Evolutionary conservation across 1,140 invertebrate species (phyloP), one percentile per base, ranked within the genome.

Genomic region (Lycorma delicatula): DNA sequence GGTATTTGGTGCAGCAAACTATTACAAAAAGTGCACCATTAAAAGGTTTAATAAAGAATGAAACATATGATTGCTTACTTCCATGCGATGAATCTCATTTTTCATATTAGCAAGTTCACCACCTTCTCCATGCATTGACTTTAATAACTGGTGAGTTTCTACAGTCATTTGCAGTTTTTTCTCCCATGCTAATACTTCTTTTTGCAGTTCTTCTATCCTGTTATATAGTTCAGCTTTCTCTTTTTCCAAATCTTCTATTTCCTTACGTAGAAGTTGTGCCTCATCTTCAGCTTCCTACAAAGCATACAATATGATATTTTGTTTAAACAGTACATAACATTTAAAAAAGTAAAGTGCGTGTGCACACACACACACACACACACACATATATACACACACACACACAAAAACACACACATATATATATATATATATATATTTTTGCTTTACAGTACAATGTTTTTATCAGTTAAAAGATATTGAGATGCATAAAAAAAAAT

Each of bases 31-130:
- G 12, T 3, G 13, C 9, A 27, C 4, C n/a, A 23, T 6, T 44
- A 9, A 54, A 18, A 7, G 2, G 22, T 4, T 13, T 4, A n/a
- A n/a, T n/a, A n/a, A n/a, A n/a, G n/a, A n/a, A n/a, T n/a, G n/a
- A n/a, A n/a, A n/a, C n/a, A n/a, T 18, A 44, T 12, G 23, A 28
- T 26, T 49, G 29, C 71, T 69, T 56, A 85, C 83, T 71, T 86
- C 79, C 89, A 91, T 91, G 63, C 84, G 79, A 66, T 89, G 87
- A 67, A 91, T 90, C 74, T 90, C 88, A 50, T 74, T 76, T 70
- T 80, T 86, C 85, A 91, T 88, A 13, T 73, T 72, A 7, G 80
- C 80, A 47, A 88, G 78, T 68, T 88, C 86, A 1, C 84, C 82
- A 20, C 71, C 76, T n/a, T 74, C 71, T n/a, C 78, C 76, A 53